Conservation (phyloP, 2,113 vertebrate species). For the Reinhardtius hippoglossoides region DNA sequence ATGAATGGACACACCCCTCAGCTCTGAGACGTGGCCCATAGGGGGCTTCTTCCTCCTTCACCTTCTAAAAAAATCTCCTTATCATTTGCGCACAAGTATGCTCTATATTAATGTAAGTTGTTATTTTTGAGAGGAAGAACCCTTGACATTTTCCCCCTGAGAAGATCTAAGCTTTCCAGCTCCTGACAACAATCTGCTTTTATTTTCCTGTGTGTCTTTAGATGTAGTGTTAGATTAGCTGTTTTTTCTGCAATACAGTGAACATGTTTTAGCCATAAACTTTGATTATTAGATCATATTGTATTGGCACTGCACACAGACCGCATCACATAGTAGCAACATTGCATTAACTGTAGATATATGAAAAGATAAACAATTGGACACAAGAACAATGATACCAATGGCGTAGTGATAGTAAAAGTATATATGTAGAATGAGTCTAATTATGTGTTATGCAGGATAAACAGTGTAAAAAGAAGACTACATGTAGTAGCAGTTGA, state of each 20-base stretch:
- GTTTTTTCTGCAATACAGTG: background rate
- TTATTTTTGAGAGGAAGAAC: background rate
- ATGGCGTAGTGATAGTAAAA: background rate
- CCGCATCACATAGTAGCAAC: background rate
- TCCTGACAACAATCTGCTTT: conserved; percentile 3
- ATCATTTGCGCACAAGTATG: background rate
- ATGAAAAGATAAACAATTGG: background rate
- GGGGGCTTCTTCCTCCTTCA: conserved; percentile 14
- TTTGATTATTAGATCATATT: conserved; percentile 7
- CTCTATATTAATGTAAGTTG: too few species aligned
- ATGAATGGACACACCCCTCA: background rate
- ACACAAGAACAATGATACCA: background rate
- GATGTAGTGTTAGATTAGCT: background rate
- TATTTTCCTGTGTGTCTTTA: conserved; percentile 7
- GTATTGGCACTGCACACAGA: background rate
- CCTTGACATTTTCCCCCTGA: background rate
- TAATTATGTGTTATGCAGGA: too few species aligned
- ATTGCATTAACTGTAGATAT: background rate
- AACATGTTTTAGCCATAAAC: background rate
- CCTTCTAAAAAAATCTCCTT: background rate
- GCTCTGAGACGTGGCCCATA: conserved; percentile 17
- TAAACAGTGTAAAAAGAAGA: too few species aligned
- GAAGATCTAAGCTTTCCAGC: background rate
- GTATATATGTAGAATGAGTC: too few species aligned
- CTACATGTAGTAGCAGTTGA: too few species aligned